A percentile compares a stretch with the other conserved stretches of the same genome.
Conservation (phyloP, 2,888 invertebrate species). For the Coelogynopora nodosa region DNA sequence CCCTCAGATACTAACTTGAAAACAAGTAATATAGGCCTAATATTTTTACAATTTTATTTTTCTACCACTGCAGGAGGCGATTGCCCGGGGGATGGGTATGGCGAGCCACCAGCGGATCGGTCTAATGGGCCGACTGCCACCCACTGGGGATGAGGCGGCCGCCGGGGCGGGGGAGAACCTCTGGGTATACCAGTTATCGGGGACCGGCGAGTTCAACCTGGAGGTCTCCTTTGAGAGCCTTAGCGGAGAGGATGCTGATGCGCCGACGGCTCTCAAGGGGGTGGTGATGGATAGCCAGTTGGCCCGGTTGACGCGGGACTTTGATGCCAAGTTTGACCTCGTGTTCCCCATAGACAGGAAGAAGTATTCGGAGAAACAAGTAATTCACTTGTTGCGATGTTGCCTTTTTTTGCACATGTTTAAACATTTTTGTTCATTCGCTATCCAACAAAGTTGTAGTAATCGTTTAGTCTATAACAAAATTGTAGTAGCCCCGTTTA, state of each 20-base stretch:
- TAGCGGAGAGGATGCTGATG: slow-evolving; percentile 63
- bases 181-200: slow-evolving; percentile 37
- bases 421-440: too few relatives aligned
- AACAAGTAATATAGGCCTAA: too few relatives aligned
- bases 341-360: slow-evolving; percentile 35
- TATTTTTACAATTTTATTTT: too few relatives aligned
- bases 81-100: neutral
- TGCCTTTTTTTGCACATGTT: too few relatives aligned
- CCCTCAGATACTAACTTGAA: too few relatives aligned
- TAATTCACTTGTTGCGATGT: too few relatives aligned
- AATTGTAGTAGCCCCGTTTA: too few relatives aligned
- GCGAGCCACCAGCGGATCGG: neutral
- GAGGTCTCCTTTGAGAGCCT: slow-evolving; percentile 70
- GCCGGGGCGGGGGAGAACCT: slow-evolving; percentile 22
- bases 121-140: slow-evolving; percentile 33
- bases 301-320: neutral
- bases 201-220: slow-evolving; percentile 37
- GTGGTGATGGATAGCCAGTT: slow-evolving; percentile 68
- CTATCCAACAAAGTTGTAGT: too few relatives aligned
- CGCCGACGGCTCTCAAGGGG: slow-evolving; percentile 66
- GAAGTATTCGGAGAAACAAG: slow-evolving; percentile 32
- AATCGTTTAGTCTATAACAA: too few relatives aligned
- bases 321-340: slow-evolving; percentile 44
- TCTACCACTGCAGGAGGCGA: too few relatives aligned
- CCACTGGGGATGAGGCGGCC: neutral